Conservation (phyloP, 2,113 vertebrate species). For the Mobula birostris region DNA sequence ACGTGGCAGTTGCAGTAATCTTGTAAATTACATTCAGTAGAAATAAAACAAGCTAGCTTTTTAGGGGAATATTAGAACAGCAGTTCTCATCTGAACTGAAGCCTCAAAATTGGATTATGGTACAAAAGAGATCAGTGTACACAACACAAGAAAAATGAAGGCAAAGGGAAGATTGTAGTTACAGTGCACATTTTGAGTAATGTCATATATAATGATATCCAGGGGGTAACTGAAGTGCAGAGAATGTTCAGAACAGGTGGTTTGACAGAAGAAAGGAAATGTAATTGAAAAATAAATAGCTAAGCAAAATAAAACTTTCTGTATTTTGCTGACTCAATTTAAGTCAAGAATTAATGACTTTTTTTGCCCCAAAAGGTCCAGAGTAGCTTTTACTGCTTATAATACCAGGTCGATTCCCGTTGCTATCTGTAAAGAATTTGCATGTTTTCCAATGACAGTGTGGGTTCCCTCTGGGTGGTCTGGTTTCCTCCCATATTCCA, state of each 20-base stretch:
- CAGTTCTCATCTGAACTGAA: not conserved
- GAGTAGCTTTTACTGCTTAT: not conserved
- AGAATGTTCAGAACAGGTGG: not conserved
- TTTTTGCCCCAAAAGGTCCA: not conserved
- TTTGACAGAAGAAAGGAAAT: not conserved
- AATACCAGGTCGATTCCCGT: not conserved
- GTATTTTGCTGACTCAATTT: not conserved
- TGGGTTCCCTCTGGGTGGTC: too few relatives aligned
- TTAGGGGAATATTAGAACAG: not conserved
- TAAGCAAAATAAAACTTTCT: not conserved
- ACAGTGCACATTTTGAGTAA: not conserved
- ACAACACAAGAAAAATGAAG: not conserved
- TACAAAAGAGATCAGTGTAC: not conserved
- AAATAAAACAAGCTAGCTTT: not conserved
- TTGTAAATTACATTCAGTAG: not conserved
- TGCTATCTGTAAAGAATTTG: too few relatives aligned
- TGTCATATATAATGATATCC: not conserved
- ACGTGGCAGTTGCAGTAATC: not conserved
- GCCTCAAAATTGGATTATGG: not conserved
- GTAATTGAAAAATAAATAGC: not conserved
- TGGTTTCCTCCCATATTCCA: too few relatives aligned
- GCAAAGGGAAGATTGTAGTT: not conserved
- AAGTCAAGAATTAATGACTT: not conserved
- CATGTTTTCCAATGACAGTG: too few relatives aligned
- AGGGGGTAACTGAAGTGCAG: not conserved